Base-by-base conservation (phyloP, 2,797 vertebrate species). In the Enteromius viviparus region DNA sequence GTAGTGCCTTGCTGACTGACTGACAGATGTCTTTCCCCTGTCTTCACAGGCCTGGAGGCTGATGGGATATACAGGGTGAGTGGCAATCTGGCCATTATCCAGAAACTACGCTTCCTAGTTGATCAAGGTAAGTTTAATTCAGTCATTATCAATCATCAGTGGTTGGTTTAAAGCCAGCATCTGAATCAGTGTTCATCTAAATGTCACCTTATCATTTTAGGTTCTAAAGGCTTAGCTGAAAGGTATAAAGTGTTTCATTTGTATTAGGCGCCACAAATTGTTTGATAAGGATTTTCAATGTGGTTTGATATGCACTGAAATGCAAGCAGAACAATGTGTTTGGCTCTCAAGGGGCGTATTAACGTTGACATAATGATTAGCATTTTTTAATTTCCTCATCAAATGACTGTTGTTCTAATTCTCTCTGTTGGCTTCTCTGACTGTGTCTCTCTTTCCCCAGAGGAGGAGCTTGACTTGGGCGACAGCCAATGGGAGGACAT, bases 401-500 rank as follows among this genome's bases (percentile, higher is more conserved):
- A 97, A 96, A 97, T 95, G 95, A 51, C 95, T 95, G 96, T 96
- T 97, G 96, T 97, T 96, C 94, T 85, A 84, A 87, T 85, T 87
- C 77, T 83, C 74, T 81, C 75, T 49, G 69, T 49, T 85, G 40
- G 70, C 84, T 82, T 83, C 82, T 76, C 78, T 84, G 75, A 80
- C 72, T 83, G 55, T 85, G 80, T 96, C 93, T 94, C 95, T 94
- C 93, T 95, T 95, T 95, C 95, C 93, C 93, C 94, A 99, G 98
- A 99, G 96, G 97, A 98, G 93, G 95, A 96, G 91, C 94, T 98
- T 94, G 96, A 98, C 95, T 97, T 99, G 95, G 97, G 97, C 89
- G 96, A 97, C 94, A 97, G 93, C 95, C 97, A 98, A 95, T 98
- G 97, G 97, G 97, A 98, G 94, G 98, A 99, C 95, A 95, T 99